phyloP scores from a whole-genome alignment of 2,797 vertebrate species.

The Astyanax mexicanus region DNA sequence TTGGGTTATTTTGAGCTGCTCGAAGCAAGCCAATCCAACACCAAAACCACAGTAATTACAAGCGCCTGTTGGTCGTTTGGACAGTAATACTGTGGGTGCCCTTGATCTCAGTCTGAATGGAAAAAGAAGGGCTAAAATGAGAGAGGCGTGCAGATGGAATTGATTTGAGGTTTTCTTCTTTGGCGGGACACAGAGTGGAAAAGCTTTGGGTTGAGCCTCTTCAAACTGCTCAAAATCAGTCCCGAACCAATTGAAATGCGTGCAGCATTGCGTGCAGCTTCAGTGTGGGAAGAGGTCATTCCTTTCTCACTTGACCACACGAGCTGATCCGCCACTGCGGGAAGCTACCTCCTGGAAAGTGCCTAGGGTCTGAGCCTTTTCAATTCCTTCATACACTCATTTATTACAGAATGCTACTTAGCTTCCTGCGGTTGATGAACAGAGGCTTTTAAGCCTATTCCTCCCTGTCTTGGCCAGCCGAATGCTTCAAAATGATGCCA shows the following conservation, averaged over 20 bases:
- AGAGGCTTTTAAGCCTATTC: constrained; percentile 41
- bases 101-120: constrained; percentile 66
- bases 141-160: constrained; percentile 65
- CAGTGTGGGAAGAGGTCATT: constrained; percentile 52
- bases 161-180: constrained; percentile 69
- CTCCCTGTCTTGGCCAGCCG: constrained; percentile 20
- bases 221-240: constrained; percentile 53
- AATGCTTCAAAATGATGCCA: constrained; percentile 28
- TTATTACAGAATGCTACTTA: constrained; percentile 39
- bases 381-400: constrained; percentile 40
- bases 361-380: constrained; percentile 35
- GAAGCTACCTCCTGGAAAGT: constrained; percentile 51
- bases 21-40: constrained; percentile 57
- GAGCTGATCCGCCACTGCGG: constrained; percentile 61
- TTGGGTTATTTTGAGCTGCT: constrained; percentile 69
- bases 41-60: constrained; percentile 72
- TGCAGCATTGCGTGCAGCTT: constrained; percentile 49
- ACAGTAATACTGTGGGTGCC: constrained; percentile 54
- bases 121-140: constrained; percentile 65
- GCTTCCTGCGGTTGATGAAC: constrained; percentile 39
- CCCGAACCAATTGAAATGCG: constrained; percentile 41
- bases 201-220: constrained; percentile 52
- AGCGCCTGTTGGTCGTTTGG: constrained; percentile 64
- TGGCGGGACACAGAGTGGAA: constrained; percentile 47
- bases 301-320: constrained; percentile 58